Base-by-base conservation (phyloP, 1,140 invertebrate genomes). In the Euwallacea similis region DNA sequence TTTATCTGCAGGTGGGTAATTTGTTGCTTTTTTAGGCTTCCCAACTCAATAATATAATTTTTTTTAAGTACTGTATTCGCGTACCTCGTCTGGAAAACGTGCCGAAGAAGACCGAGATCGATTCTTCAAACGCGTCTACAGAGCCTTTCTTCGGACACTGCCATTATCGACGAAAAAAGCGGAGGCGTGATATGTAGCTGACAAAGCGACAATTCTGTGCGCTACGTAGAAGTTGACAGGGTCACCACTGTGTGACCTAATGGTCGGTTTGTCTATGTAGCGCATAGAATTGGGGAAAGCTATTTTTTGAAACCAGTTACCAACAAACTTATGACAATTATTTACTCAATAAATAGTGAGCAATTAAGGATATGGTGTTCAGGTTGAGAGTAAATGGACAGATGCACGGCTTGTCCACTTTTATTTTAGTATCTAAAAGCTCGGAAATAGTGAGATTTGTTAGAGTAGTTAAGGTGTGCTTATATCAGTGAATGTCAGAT, bases 171-270 rank as follows among this genome's bases (percentile, higher is more conserved):
- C 75, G 90, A 91, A 75, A 93, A 93, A 82, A 50, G 46, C 46
- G 46, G 46, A 10, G 92, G 93, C 83, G 90, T 93, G 83, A 93
- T 93, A 87, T 93, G 92, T 33, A 71, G 74, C 92, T 94, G 93
- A 94, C 92, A 92, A 87, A 92, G 88, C 88, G 91, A 93, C 87
- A 91, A 91, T 91, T 93, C 92, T 89, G 92, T 93, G 83, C 90
- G 92, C 82, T 94, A 93, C 84, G 91, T 94, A 79, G 92, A 94
- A 84, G 89, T 94, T 73, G 93, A 94, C 83, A 87, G 93, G 72
- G 92, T 94, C 75, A 94, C 93, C 75, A 94, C 92, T 64, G 93
- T 94, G 86, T 94, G 91, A 93, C 59, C 56, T 66, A 55, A 42
- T 60, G 65, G 44, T 69, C 1, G 21, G 21, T 66, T 54, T 55